phyloP scores from a whole-genome alignment of 2,113 vertebrate genomes.

The Carettochelys insculpta region DNA sequence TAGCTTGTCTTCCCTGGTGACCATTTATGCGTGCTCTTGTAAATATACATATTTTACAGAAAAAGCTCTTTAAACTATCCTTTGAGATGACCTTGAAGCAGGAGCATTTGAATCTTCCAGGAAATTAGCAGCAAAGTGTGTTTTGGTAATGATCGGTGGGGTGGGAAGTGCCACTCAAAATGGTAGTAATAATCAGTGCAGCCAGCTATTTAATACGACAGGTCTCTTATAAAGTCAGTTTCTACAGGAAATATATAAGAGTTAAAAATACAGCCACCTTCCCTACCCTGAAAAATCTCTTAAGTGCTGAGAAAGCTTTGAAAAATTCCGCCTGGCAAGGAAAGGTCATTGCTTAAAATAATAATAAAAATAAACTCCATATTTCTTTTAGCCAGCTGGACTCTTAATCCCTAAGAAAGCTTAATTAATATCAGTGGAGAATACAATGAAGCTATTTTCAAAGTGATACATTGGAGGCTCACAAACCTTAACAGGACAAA shows the following conservation, averaged over 20 bases:
- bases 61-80: conserved; percentile 81
- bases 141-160: conserved; percentile 77
- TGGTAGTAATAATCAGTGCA: conserved; percentile 66
- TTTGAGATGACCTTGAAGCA: conserved; percentile 87
- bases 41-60: conserved; percentile 93
- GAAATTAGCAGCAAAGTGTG: conserved; percentile 84
- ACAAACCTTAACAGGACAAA: background rate
- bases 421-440: background rate
- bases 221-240: conserved; percentile 67
- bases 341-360: background rate
- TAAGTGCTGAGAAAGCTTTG: background rate
- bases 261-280: background rate
- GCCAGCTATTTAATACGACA: conserved; percentile 72
- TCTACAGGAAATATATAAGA: conserved; percentile 45
- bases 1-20: conserved; percentile 93
- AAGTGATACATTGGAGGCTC: background rate
- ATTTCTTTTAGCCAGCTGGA: background rate
- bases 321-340: background rate
- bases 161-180: conserved; percentile 81
- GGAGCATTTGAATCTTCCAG: conserved; percentile 82
- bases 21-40: conserved; percentile 93
- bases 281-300: conserved; percentile 17
- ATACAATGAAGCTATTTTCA: conserved; percentile 15
- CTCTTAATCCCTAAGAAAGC: background rate
- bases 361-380: conserved; percentile 18